Conservation (phyloP, 92 coral and sea anemone genomes). For the Palythoa grandis region DNA sequence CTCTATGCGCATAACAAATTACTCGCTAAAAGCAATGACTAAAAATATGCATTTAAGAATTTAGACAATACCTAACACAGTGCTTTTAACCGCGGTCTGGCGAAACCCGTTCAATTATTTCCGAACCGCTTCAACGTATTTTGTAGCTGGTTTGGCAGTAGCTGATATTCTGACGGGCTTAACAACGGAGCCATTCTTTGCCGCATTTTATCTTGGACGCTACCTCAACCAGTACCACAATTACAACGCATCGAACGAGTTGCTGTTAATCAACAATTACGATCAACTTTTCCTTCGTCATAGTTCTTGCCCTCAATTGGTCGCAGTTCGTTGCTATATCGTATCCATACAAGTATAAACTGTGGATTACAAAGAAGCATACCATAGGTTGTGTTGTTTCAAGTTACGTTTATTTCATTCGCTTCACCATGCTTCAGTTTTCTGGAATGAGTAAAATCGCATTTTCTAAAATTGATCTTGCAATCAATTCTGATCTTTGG, state of each 20-base stretch:
- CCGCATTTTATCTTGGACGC: constrained; percentile 61
- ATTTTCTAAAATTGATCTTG: constrained; percentile 70
- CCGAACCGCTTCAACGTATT: constrained; percentile 73
- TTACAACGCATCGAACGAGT: background rate
- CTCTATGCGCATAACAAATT: too few species aligned
- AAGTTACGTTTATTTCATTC: constrained; percentile 71
- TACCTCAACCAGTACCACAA: constrained; percentile 27
- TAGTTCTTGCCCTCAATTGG: constrained; percentile 70
- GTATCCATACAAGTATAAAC: constrained; percentile 72
- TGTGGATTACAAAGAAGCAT: constrained; percentile 61
- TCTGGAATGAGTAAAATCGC: constrained; percentile 57
- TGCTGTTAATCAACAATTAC: constrained; percentile 62
- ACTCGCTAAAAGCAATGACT: too few species aligned
- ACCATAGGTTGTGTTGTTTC: constrained; percentile 56
- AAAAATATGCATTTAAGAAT: too few species aligned
- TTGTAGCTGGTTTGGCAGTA: constrained; percentile 75
- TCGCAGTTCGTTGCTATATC: constrained; percentile 84
- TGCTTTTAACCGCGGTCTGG: constrained; percentile 71
- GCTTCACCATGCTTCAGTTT: constrained; percentile 66
- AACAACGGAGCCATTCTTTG: constrained; percentile 83
- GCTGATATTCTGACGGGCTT: constrained; percentile 78
- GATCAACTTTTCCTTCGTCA: constrained; percentile 81
- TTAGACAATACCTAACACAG: constrained; percentile 61
- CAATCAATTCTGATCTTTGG: constrained; percentile 70
- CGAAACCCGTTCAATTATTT: constrained; percentile 72